Base-by-base conservation (phyloP, 2,888 invertebrate genomes). In the Synergus itoensis region DNA sequence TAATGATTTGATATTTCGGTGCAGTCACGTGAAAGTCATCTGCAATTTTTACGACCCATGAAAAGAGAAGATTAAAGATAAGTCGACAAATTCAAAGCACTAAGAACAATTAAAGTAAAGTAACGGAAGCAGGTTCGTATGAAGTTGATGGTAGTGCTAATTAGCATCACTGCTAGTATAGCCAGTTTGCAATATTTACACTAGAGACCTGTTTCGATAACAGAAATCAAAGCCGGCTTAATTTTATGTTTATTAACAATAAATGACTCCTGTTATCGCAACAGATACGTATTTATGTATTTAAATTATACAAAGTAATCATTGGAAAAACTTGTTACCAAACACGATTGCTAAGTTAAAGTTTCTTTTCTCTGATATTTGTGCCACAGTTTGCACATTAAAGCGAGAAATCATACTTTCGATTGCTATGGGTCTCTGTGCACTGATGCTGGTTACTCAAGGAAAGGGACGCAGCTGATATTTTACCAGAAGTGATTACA, bases 401-500 rank as follows among this genome's bases (percentile, higher is more conserved):
- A 41, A 45, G 4, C 45, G 45, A 45, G 45, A 14, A 3, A 45
- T 45, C 36, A 36, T 45, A 12, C 45, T 2, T 45, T 9, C 8
- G 45, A 60, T 60, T 12, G 12, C 21, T 21, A 21, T 60, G 60
- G 21, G 60, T 11, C 60, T 21, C 21, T 60, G 21, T 60, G 60
- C 21, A 12, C 60, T 21, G 60, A 60, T 21, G 21, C n/a, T 60
- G 60, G 21, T 60, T 36, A 60, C 60, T 21, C 60, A 69, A 48
- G 43, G 45, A 11, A 21, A 48, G 16, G 14, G 18, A 21, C 43
- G n/a, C 45, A 21, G 69, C 43, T 45, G 69, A n/a, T 63, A 63
- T 78, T 77, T 77, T 77, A 78, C 69, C 69, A 60, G 60, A 78
- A 79, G 80, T 81, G 80, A 77, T 75, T 69, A 62, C 76, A 64